A percentile compares a stretch with the other conserved stretches of the same genome.
Evolutionary conservation across 1,140 invertebrate species (phyloP).

Genomic region (Pteromalus puparum): DNA sequence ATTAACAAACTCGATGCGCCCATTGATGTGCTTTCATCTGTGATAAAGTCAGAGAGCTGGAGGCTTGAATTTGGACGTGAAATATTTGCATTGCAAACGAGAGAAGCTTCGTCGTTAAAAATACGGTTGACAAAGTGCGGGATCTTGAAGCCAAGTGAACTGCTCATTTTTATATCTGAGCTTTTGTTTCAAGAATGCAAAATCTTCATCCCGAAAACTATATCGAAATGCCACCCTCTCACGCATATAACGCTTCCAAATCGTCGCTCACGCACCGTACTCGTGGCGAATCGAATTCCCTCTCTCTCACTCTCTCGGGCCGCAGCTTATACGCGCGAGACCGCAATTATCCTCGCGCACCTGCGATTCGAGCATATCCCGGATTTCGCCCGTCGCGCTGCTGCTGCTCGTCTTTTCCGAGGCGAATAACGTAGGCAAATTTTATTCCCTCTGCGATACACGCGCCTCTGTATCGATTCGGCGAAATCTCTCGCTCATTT

Average conservation of each 20-base stretch:
- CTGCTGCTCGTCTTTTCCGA: slow-evolving; percentile 1
- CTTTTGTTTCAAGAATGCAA: too few species aligned
- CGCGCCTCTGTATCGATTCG: background rate
- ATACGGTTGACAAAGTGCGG: too few species aligned
- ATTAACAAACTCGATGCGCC: slow-evolving; percentile 40
- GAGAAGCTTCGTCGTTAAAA: too few species aligned
- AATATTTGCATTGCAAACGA: slow-evolving; percentile 9
- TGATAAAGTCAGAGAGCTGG: background rate
- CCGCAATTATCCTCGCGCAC: slow-evolving; percentile 35
- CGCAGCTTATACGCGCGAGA: background rate
- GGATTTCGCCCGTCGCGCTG: background rate
- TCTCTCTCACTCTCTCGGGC: background rate
- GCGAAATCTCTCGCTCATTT: background rate
- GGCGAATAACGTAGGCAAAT: background rate
- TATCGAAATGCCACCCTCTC: too few species aligned
- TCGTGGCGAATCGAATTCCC: slow-evolving; percentile 2
- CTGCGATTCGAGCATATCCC: slow-evolving; percentile 12
- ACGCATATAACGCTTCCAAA: background rate
- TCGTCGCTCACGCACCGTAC: background rate
- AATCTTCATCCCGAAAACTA: too few species aligned
- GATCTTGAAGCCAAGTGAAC: too few species aligned
- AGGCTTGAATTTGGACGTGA: background rate
- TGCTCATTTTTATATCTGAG: too few species aligned
- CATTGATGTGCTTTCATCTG: slow-evolving; percentile 30
- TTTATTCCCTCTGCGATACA: background rate